Percentiles rank a stretch among this genome's conserved stretches.
phyloP scores from a whole-genome alignment of 2,888 invertebrate genomes.

The Melanostoma mellinum region DNA sequence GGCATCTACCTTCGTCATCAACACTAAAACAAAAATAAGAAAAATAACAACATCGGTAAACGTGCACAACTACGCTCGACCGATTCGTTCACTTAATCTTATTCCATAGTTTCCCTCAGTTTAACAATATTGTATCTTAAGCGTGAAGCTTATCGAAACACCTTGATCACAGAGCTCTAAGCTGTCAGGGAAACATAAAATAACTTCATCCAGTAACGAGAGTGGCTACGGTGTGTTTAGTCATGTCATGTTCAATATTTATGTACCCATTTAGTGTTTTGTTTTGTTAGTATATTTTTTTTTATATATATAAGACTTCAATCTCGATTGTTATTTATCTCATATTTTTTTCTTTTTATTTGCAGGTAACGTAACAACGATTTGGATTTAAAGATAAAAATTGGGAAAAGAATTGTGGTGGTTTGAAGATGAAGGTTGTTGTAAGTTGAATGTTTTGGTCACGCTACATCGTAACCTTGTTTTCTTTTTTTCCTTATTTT shows the following conservation, averaged over 20 bases:
- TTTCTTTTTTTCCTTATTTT: neutral
- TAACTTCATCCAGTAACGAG: constrained; percentile 47
- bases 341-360: constrained; percentile 34
- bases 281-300: constrained; percentile 1
- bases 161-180: constrained; percentile 67
- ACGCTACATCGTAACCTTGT: constrained; percentile 30
- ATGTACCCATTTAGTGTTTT: constrained; percentile 46
- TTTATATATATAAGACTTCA: constrained; percentile 20
- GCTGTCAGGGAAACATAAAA: constrained; percentile 62
- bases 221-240: constrained; percentile 12
- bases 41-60: neutral
- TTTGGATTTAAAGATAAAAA: constrained; percentile 26
- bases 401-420: constrained; percentile 31
- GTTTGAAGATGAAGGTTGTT: constrained; percentile 41
- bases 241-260: constrained; percentile 54
- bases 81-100: constrained; percentile 5
- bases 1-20: no score
- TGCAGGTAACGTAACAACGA: constrained; percentile 44
- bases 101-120: constrained; percentile 16
- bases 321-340: constrained; percentile 42
- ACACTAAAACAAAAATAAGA: no score
- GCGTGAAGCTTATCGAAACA: constrained; percentile 67
- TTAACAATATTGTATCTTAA: constrained; percentile 42
- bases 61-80: constrained; percentile 3
- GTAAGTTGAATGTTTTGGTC: constrained; percentile 24